Conservation (phyloP, 2,797 vertebrate species). For the Spizella passerina region DNA sequence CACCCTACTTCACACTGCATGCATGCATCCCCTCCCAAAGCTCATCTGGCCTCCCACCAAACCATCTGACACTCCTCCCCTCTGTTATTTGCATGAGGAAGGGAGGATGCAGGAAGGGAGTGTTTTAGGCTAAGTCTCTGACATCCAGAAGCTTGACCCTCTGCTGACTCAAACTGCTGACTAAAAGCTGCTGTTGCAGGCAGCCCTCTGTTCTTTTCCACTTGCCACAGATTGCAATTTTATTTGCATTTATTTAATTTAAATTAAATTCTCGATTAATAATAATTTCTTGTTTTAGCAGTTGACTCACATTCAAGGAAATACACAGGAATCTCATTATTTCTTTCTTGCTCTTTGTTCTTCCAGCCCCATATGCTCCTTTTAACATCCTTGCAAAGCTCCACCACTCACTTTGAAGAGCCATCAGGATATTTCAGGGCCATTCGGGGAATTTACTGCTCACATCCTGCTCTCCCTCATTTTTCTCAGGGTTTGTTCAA, state of each 20-base stretch:
- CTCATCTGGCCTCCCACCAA: neutral
- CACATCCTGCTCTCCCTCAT: neutral
- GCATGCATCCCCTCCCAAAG: neutral
- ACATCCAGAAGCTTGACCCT: neutral
- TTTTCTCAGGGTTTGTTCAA: neutral
- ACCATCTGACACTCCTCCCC: neutral
- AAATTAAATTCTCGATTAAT: neutral
- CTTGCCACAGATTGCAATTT: neutral
- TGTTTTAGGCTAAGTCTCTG: neutral
- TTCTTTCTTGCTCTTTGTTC: neutral
- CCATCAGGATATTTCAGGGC: fast-evolving
- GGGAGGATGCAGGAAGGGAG: slow-evolving; percentile 45
- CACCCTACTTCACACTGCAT: neutral
- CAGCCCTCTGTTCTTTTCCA: neutral
- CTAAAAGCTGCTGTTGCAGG: neutral
- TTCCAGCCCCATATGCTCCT: neutral
- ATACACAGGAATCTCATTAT: neutral
- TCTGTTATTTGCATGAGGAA: neutral
- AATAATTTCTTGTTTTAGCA: neutral
- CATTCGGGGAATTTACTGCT: neutral
- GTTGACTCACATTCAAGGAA: neutral
- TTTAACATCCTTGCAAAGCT: neutral
- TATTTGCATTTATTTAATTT: too few relatives aligned
- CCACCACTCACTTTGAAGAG: neutral
- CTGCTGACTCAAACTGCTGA: neutral